Conservation (phyloP, 2,797 vertebrate species). For the Rhynchotus rufescens region DNA sequence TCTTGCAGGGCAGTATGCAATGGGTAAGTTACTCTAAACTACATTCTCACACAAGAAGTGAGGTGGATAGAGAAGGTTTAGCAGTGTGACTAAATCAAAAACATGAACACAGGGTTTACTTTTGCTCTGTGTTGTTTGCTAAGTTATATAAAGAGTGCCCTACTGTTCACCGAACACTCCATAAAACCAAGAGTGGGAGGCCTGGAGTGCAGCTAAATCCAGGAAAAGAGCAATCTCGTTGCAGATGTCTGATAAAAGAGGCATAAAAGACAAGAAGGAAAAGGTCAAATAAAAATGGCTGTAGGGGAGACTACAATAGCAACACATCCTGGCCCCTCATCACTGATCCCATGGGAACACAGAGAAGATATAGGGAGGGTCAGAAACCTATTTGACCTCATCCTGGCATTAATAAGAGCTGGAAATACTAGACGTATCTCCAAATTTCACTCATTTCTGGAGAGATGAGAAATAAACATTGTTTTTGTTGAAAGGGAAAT, state of each 20-base stretch:
- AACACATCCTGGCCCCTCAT: neutral
- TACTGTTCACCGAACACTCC: neutral
- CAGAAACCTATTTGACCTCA: neutral
- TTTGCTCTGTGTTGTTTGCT: neutral
- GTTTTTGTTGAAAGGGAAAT: neutral
- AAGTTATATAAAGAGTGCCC: neutral
- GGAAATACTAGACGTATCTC: neutral
- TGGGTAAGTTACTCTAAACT: neutral
- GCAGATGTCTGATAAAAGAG: conserved; percentile 2
- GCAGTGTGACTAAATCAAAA: neutral
- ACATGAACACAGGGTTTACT: neutral
- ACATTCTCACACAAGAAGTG: neutral
- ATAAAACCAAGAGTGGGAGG: conserved; percentile 14
- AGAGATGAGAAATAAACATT: neutral
- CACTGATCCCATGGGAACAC: neutral
- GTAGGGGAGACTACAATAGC: neutral
- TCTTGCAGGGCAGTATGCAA: neutral
- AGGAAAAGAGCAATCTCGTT: neutral
- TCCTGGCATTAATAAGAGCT: neutral
- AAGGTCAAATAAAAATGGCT: conserved; percentile 5
- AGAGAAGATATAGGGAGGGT: neutral
- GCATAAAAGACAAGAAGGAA: neutral
- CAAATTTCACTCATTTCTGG: neutral
- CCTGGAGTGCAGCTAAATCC: neutral
- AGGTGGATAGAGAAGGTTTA: neutral